Evolutionary conservation across 1,140 invertebrate genomes (phyloP), one percentile per base, ranked within the genome.

Genomic region (Ceratina australensis): DNA sequence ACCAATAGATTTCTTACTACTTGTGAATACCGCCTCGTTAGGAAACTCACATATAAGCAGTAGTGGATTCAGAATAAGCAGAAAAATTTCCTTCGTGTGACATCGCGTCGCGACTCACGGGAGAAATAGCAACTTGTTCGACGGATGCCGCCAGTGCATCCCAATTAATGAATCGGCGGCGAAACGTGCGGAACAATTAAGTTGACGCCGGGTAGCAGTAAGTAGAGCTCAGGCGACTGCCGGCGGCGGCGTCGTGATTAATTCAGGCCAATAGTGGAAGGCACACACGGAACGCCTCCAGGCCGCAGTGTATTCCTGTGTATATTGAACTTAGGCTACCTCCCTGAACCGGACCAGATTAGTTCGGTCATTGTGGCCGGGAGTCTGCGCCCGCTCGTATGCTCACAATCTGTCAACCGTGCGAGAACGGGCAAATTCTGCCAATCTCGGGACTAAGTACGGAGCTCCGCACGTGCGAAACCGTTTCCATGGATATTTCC

Each of bases 251-350:
- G 78, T 60, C 16, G 72, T 89, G 81, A 87, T 89, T 89, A 86
- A 89, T 88, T 79, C 83, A 88, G 69, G 79, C 79, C 79, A 87
- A 87, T 88, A 81, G 78, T 64, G 82, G 79, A 87, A 78, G 79
- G 85, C 80, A 87, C 72, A 81, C 80, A 81, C 56, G 74, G 76
- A 83, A 79, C 82, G 80, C 80, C 87, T 83, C 69, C 77, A 82
- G 82, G 78, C 63, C 8, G 71, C 80, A 78, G 72, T 84, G 83
- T 87, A 88, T 88, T 87, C 77, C 80, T 82, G 87, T 87, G 82
- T 79, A 88, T 89, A 88, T 89, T 89, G 87, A 89, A 89, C 88
- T 87, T 88, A 72, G 83, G 76, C 81, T 87, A 84, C 79, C 79
- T 84, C 78, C 82, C 73, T 81, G 57, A 28, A 68, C 82, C 61